A percentile compares a stretch with the other conserved stretches of the same genome.
phyloP scores from a whole-genome alignment of 2,888 invertebrate species.

The Spodoptera exigua region DNA sequence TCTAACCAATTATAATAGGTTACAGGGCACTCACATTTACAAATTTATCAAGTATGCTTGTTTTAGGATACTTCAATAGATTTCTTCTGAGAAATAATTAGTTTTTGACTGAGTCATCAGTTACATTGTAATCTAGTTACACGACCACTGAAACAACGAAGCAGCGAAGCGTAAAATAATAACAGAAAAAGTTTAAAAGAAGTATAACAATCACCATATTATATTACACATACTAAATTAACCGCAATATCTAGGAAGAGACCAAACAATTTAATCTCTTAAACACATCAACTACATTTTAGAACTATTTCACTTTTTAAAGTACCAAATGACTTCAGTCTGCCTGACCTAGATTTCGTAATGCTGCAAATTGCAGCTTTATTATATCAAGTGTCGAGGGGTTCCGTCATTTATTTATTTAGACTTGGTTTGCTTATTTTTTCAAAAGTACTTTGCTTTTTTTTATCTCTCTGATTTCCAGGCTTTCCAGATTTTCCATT shows the following conservation, averaged over 20 bases:
- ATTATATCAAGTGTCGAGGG: constrained; percentile 31
- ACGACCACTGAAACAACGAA: too few relatives aligned
- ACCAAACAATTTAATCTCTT: constrained; percentile 34
- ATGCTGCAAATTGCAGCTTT: constrained; percentile 55
- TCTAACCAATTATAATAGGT: too few relatives aligned
- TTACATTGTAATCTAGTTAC: too few relatives aligned
- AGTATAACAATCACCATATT: constrained; percentile 1
- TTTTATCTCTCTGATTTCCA: too few relatives aligned
- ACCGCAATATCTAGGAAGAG: constrained; percentile 23
- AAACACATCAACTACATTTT: constrained; percentile 29
- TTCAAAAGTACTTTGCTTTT: not conserved
- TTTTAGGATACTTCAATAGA: too few relatives aligned
- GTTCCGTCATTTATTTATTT: constrained; percentile 31
- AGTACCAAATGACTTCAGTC: constrained; percentile 48
- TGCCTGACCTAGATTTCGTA: constrained; percentile 61
- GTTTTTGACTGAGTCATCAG: too few relatives aligned
- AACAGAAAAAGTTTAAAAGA: too few relatives aligned
- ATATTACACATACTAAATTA: not conserved
- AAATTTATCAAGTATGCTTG: too few relatives aligned
- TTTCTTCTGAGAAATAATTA: too few relatives aligned
- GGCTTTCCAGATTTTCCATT: too few relatives aligned
- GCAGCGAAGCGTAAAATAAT: too few relatives aligned
- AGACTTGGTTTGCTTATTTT: not conserved
- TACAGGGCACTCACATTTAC: too few relatives aligned
- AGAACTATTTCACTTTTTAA: constrained; percentile 40